Evolutionary conservation across 1,140 invertebrate species (phyloP), one percentile per base, ranked within the genome.

Genomic region (Monochamus saltuarius): DNA sequence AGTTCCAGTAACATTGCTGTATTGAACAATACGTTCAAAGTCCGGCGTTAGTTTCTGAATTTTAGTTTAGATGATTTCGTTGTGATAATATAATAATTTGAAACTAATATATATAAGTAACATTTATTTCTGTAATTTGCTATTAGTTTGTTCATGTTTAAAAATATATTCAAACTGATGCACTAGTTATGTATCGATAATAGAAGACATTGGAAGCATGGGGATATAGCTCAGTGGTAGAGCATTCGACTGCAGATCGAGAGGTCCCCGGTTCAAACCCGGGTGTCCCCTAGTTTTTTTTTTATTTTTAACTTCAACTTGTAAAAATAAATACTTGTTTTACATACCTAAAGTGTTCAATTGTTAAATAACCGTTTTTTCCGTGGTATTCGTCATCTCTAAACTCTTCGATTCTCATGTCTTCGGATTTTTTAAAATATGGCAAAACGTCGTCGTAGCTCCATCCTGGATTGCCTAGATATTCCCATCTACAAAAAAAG

Each of bases 191-290:
- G 6, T 29, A 29, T 29, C 22, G 22, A 2, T 29, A 29, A 3
- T 29, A 6, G 22, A 29, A 29, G 2, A 29, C 2, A 29, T 29
- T 29, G 6, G 22, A 29, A 29, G 6, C 22, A 6, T 11, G 72
- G 72, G 72, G 72, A 69, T 74, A 74, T 74, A 74, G 89, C 89
- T 91, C 88, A 91, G 89, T 89, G 89, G 89, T 90, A 91, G 88
- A 91, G 89, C 89, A 90, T 91, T 91, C 87, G 89, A 90, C 89
- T 92, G 89, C 89, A 90, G 88, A 90, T 90, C 88, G 88, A 90
- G 87, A 90, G 88, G 88, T 90, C 89, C 86, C 88, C 85, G 88
- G 89, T 91, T 91, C 89, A 90, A 92, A 88, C 87, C 89, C 89
- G 89, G 89, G 86, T 90, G 88, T 86, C 89, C 89, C 89, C 89